A percentile compares a stretch with the other conserved stretches of the same genome.
Conservation (phyloP, 2,797 vertebrate genomes). For the Ceyx erithaca region DNA sequence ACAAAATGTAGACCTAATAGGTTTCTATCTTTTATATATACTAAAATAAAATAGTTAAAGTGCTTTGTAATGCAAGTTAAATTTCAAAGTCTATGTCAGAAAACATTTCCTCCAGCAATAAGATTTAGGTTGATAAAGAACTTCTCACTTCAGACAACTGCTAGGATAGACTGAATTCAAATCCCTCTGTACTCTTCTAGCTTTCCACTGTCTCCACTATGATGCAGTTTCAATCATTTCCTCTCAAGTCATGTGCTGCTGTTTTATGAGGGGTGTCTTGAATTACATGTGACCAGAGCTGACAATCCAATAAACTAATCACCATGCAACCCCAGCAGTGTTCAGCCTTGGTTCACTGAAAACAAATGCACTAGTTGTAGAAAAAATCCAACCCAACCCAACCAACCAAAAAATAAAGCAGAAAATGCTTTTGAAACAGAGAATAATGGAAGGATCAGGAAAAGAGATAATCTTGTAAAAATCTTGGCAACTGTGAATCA, state of each 20-base stretch:
- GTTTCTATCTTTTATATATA: neutral
- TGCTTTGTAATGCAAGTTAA: neutral
- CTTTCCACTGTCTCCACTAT: neutral
- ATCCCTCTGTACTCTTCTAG: neutral
- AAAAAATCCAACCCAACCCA: neutral
- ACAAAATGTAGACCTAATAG: neutral
- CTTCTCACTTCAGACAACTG: neutral
- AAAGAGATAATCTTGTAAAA: neutral
- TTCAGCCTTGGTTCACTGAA: neutral
- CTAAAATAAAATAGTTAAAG: neutral
- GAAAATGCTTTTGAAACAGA: neutral
- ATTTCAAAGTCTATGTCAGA: neutral
- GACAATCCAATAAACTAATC: neutral
- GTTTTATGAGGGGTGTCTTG: neutral
- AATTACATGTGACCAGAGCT: neutral
- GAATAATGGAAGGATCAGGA: neutral
- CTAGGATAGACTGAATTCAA: neutral
- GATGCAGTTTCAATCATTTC: neutral
- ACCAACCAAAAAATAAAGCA: neutral
- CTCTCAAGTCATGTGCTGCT: neutral
- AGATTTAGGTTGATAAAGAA: neutral
- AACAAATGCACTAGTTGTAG: neutral
- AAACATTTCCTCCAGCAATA: neutral
- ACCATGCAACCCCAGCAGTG: neutral
- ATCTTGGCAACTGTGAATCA: neutral